These are phyloP conservation scores for Cephalopterus ornatus DNA, from an alignment of 2,113 vertebrate genomes.

Conservation along the genomic window DNA sequence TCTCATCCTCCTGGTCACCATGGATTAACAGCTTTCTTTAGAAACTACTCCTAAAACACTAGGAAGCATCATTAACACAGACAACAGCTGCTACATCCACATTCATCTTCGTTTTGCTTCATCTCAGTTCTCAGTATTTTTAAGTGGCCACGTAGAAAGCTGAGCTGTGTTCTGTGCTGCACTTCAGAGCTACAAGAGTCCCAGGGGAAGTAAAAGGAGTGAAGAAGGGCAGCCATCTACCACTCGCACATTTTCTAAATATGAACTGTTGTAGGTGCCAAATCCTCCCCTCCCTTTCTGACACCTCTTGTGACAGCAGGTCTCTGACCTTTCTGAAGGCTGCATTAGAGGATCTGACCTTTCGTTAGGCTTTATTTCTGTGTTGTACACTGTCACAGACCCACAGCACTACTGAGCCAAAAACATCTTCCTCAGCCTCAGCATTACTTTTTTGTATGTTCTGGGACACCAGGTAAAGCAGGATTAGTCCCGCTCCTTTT, in stretches of 20 bases:
- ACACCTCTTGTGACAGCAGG: neutral
- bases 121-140: neutral
- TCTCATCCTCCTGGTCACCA: neutral
- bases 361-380: neutral
- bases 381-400: neutral
- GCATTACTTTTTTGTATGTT: neutral
- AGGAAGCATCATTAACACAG: neutral
- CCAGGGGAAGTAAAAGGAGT: neutral
- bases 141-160: rapidly evolving
- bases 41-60: neutral
- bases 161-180: neutral
- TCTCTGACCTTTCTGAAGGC: neutral
- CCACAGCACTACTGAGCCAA: neutral
- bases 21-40: neutral
- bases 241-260: neutral
- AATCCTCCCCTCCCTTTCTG: neutral
- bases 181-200: neutral
- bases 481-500: neutral
- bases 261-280: neutral
- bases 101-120: neutral
- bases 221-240: neutral
- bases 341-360: neutral
- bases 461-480: neutral
- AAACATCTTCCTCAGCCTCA: neutral
- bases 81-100: neutral